Evolutionary conservation across 2,113 vertebrate species (phyloP).

Genomic region (Ornithorhynchus anatinus): DNA sequence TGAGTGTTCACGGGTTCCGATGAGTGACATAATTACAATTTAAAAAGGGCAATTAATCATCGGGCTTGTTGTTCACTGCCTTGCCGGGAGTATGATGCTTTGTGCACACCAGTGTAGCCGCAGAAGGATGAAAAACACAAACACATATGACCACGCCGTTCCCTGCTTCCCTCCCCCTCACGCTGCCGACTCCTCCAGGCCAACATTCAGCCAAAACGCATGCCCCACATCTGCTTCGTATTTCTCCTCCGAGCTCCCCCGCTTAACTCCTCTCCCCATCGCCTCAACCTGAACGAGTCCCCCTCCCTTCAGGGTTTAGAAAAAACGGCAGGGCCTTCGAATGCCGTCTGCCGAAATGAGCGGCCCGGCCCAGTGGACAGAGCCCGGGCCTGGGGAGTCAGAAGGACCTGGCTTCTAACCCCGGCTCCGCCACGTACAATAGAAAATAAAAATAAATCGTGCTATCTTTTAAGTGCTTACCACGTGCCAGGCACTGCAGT

Average conservation of each 20-base stretch:
- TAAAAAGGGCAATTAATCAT: constrained; percentile 81
- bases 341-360: not conserved
- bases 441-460: too few relatives aligned
- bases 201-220: not conserved
- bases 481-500: too few relatives aligned
- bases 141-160: not conserved
- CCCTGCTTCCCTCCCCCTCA: not conserved
- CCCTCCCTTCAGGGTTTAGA: not conserved
- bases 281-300: not conserved
- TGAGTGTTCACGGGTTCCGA: constrained; percentile 72
- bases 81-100: constrained; percentile 51
- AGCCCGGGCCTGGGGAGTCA: too few relatives aligned
- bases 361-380: too few relatives aligned
- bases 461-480: too few relatives aligned
- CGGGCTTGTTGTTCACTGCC: constrained; percentile 50
- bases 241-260: not conserved
- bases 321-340: not conserved
- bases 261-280: not conserved
- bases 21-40: constrained; percentile 81
- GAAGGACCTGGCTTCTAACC: too few relatives aligned
- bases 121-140: not conserved
- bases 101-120: constrained; percentile 42
- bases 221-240: constrained; percentile 7
- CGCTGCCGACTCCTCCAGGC: not conserved
- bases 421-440: too few relatives aligned